phyloP scores from a whole-genome alignment of 2,888 invertebrate genomes.

The Idaea dimidiata region DNA sequence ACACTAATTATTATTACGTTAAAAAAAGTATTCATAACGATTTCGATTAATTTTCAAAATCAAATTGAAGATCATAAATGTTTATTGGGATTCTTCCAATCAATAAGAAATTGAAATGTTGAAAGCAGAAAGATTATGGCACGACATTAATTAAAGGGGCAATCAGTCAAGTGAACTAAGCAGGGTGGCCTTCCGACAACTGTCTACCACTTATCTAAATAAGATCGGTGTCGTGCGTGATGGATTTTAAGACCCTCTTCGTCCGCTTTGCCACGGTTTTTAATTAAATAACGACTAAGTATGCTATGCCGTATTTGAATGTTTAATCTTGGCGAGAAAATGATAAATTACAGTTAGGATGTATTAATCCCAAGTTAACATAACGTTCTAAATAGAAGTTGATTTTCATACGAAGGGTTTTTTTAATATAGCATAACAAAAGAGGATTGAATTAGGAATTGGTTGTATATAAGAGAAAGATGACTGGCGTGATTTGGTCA shows the following conservation, averaged over 20 bases:
- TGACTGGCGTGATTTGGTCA: no score
- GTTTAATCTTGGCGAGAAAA: background rate
- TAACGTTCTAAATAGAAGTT: no score
- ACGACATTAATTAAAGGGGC: slow-evolving; percentile 71
- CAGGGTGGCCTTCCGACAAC: slow-evolving; percentile 66
- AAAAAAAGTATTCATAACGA: no score
- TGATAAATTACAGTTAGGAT: background rate
- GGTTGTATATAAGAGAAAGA: no score
- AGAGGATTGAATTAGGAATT: no score
- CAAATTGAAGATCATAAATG: no score
- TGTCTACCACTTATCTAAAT: slow-evolving; percentile 75
- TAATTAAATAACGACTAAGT: slow-evolving; percentile 17
- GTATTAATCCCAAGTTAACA: background rate
- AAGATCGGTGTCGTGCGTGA: slow-evolving; percentile 74
- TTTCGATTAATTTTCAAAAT: no score
- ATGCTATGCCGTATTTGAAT: background rate
- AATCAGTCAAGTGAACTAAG: slow-evolving; percentile 74
- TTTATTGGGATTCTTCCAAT: background rate
- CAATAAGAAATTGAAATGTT: background rate
- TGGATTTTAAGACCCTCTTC: slow-evolving; percentile 72
- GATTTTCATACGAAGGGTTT: no score
- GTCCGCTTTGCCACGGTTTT: slow-evolving; percentile 38
- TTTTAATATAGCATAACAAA: no score
- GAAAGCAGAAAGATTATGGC: slow-evolving; percentile 53
- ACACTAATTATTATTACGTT: no score